These are phyloP conservation scores for Telmatochromis sp. DNA, from an alignment of 2,113 vertebrate genomes.

Conservation along the genomic window DNA sequence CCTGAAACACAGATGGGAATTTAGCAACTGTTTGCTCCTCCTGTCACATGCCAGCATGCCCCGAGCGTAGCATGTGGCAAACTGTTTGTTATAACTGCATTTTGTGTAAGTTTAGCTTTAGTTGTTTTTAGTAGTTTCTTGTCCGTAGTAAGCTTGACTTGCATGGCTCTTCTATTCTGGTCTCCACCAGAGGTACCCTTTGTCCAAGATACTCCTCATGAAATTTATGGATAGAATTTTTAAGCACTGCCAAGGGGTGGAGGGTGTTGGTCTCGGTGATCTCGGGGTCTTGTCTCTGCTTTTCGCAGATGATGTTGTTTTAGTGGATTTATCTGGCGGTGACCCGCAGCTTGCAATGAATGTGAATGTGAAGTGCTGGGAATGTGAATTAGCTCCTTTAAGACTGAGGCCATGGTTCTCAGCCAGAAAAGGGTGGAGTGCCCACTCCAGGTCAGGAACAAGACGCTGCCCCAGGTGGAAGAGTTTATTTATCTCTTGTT, in stretches of 20 bases:
- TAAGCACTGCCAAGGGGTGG: neutral
- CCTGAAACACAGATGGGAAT: neutral
- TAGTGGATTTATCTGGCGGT: neutral
- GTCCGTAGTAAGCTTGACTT: neutral
- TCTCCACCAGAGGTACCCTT: neutral
- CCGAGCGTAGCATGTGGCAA: neutral
- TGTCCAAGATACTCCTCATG: neutral
- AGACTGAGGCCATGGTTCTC: neutral
- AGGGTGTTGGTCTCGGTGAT: neutral
- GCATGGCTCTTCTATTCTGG: neutral
- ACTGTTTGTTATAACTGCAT: neutral
- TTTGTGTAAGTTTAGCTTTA: neutral
- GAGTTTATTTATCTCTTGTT: neutral
- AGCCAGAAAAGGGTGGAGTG: neutral
- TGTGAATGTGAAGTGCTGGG: neutral
- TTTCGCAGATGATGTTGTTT: neutral
- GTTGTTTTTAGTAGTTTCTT: neutral
- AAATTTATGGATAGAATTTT: neutral
- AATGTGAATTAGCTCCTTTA: neutral
- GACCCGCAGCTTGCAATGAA: neutral
- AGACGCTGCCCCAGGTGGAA: neutral
- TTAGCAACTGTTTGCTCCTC: neutral
- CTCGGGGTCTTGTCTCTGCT: neutral
- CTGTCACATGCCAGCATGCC: neutral
- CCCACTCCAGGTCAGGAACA: neutral